Conservation (phyloP, 2,888 invertebrate genomes). For the Galerucella nymphaeae region DNA sequence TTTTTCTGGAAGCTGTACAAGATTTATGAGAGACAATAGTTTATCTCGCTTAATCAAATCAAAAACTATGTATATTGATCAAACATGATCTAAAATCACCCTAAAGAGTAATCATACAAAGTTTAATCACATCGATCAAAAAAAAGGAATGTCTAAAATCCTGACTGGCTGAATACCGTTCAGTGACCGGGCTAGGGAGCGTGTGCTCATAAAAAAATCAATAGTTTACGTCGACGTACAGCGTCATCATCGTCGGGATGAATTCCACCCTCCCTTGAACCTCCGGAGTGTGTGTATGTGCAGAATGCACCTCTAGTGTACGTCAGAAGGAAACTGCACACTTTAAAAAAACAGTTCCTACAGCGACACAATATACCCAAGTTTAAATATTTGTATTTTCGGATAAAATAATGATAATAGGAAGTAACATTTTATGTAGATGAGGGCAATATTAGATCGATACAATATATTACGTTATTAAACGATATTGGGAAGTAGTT, state of each 20-base stretch:
- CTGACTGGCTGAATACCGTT: not conserved
- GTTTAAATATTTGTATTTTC: no score
- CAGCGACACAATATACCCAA: not conserved
- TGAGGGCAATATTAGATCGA: no score
- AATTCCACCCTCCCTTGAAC: slow-evolving; percentile 14
- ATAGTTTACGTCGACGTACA: slow-evolving; percentile 28
- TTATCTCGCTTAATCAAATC: no score
- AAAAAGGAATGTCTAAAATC: not conserved
- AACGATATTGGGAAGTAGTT: no score
- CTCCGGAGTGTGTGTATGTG: slow-evolving; percentile 20
- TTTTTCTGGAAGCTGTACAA: no score
- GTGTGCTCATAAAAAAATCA: slow-evolving; percentile 30
- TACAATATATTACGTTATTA: no score
- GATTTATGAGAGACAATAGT: no score
- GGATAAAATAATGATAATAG: no score
- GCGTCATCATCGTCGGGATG: slow-evolving; percentile 33
- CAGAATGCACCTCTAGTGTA: slow-evolving; percentile 27
- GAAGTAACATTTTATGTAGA: no score
- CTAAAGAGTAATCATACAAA: not conserved
- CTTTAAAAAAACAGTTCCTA: not conserved
- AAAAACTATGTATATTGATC: no score
- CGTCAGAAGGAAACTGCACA: not conserved
- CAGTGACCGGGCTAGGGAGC: slow-evolving; percentile 5
- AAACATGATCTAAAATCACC: not conserved
- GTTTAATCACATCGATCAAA: not conserved